Conservation (phyloP, 2,797 vertebrate genomes). For the Siniperca scherzeri region DNA sequence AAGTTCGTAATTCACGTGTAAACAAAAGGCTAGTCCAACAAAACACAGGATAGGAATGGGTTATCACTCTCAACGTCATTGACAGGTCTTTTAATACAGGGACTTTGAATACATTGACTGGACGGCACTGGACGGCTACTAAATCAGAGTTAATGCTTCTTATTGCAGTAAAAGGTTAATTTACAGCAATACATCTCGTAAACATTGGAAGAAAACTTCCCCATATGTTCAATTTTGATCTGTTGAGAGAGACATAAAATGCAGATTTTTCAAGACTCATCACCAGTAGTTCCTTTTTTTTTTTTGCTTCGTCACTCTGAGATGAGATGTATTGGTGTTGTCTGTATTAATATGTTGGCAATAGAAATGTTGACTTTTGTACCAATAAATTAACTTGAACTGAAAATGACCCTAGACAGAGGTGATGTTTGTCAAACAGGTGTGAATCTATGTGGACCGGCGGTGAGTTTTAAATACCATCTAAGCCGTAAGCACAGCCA, state of each 20-base stretch:
- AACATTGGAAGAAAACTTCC: neutral
- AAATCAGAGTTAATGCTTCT: neutral
- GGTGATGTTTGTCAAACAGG: constrained; percentile 35
- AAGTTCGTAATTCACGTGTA: constrained; percentile 11
- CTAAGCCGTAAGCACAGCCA: neutral
- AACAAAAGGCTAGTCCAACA: neutral
- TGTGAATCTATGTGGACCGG: constrained; percentile 8
- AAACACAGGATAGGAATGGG: neutral
- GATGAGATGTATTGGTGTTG: neutral
- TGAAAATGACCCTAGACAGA: neutral
- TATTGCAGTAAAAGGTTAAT: neutral
- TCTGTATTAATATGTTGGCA: neutral
- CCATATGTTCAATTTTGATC: neutral
- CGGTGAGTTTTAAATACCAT: neutral
- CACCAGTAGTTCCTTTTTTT: neutral
- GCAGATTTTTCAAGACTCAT: neutral
- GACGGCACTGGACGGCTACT: neutral
- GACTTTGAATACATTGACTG: neutral
- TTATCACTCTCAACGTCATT: neutral
- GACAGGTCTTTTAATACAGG: neutral
- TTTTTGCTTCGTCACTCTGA: constrained; percentile 7
- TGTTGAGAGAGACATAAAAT: neutral
- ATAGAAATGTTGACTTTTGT: neutral
- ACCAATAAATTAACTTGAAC: constrained; percentile 12
- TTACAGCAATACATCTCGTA: neutral